A percentile compares a stretch with the other conserved stretches of the same genome.
These are phyloP conservation scores for Coenobita brevimanus DNA, from an alignment of 1,140 invertebrate species.

Conservation along the genomic window DNA sequence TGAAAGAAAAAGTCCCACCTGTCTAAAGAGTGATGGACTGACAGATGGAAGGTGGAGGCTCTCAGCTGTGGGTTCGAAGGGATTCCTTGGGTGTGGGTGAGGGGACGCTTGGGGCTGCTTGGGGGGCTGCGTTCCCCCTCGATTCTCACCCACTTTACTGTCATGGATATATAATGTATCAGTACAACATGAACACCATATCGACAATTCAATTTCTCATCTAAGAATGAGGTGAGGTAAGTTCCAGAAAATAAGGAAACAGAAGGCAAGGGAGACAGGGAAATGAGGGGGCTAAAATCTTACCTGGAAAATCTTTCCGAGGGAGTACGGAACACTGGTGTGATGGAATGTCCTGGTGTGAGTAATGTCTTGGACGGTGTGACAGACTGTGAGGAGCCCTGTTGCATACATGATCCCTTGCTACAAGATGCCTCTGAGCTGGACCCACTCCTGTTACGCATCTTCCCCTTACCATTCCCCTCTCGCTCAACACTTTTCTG, in stretches of 20 bases:
- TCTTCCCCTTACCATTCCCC: background rate
- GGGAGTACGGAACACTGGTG: constrained; percentile 33
- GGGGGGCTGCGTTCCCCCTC: too few species aligned
- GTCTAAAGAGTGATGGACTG: background rate
- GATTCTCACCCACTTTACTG: too few species aligned
- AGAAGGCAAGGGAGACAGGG: background rate
- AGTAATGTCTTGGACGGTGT: constrained; percentile 12
- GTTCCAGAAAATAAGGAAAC: too few species aligned
- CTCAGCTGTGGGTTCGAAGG: too few species aligned
- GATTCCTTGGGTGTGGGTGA: too few species aligned
- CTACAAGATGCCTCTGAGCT: background rate
- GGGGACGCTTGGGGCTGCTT: too few species aligned
- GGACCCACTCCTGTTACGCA: constrained; percentile 13
- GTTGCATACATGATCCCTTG: background rate
- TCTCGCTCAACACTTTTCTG: constrained; percentile 1
- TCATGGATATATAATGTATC: too few species aligned
- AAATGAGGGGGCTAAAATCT: background rate
- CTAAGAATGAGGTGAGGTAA: too few species aligned
- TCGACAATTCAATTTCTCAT: too few species aligned
- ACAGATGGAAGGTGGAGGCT: too few species aligned
- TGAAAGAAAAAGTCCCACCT: too few species aligned
- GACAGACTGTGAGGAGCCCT: background rate
- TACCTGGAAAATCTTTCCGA: constrained; percentile 17
- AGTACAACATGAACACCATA: too few species aligned
- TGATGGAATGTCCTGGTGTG: background rate